phyloP scores from a whole-genome alignment of 1,140 invertebrate species.

The Orussus abietinus region DNA sequence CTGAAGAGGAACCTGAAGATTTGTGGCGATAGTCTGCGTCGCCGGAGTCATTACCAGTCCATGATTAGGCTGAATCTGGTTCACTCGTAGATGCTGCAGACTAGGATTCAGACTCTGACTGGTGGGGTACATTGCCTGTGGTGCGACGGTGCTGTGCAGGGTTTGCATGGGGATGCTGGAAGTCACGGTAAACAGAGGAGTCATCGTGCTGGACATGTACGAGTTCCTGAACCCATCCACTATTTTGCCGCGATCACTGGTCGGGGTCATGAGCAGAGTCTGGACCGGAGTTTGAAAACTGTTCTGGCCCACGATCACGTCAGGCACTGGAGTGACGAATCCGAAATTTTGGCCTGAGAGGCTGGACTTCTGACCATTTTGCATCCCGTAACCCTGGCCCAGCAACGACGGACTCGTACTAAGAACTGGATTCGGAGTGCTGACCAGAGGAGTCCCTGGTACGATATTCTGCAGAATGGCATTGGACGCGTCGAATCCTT shows the following conservation, averaged over 20 bases:
- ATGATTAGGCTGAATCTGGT: conserved; percentile 14
- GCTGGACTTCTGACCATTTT: conserved; percentile 18
- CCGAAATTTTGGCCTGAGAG: conserved; percentile 12
- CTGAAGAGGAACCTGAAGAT: conserved; percentile 27
- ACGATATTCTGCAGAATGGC: conserved; percentile 37
- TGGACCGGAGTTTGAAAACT: conserved; percentile 38
- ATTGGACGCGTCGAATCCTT: conserved; percentile 47
- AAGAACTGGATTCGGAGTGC: conserved; percentile 18
- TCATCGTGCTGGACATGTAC: conserved; percentile 36
- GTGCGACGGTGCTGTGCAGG: conserved; percentile 19
- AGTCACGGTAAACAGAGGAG: conserved; percentile 38
- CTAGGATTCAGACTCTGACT: conserved; percentile 23
- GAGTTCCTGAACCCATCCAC: conserved; percentile 14
- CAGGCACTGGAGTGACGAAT: conserved; percentile 29
- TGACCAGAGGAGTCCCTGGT: conserved; percentile 29
- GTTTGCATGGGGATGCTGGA: conserved; percentile 9
- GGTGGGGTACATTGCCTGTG: conserved; percentile 24
- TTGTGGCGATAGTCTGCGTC: conserved; percentile 29
- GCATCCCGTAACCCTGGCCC: background rate
- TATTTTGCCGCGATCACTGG: conserved; percentile 25
- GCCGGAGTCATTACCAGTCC: conserved; percentile 37
- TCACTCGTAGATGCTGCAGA: conserved; percentile 25
- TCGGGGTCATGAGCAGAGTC: conserved; percentile 32
- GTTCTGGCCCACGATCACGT: conserved; percentile 46
- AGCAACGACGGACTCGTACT: background rate